phyloP scores from a whole-genome alignment of 2,888 invertebrate species.

The Tricholauxania praeusta region DNA sequence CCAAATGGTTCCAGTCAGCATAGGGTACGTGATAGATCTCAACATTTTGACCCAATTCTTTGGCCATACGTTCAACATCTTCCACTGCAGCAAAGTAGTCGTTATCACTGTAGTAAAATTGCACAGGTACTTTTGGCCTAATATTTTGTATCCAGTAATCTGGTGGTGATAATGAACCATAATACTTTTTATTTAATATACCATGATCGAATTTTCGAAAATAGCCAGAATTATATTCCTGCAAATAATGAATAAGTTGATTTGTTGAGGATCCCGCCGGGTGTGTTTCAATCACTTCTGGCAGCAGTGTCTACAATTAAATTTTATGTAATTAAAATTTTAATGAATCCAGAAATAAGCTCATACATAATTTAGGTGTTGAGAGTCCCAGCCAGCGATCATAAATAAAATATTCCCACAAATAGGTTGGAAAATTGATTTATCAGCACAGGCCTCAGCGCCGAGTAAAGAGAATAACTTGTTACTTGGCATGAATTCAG shows the following conservation, averaged over 20 bases:
- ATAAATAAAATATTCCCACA: slow-evolving; percentile 48
- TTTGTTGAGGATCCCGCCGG: slow-evolving; percentile 50
- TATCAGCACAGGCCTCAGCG: slow-evolving; percentile 64
- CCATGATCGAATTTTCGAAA: slow-evolving; percentile 49
- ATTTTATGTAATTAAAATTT: background rate
- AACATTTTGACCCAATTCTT: slow-evolving; percentile 35
- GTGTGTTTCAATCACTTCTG: slow-evolving; percentile 45
- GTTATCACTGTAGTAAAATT: slow-evolving; percentile 49
- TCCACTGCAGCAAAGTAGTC: slow-evolving; percentile 41
- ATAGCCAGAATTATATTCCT: slow-evolving; percentile 46
- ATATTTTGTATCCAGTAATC: slow-evolving; percentile 46
- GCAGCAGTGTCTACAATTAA: slow-evolving; percentile 40
- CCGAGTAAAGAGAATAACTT: slow-evolving; percentile 68
- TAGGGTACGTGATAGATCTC: slow-evolving; percentile 42
- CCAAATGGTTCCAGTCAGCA: slow-evolving; percentile 50
- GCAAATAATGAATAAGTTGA: slow-evolving; percentile 51
- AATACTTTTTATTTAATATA: slow-evolving; percentile 31
- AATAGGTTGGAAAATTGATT: slow-evolving; percentile 40
- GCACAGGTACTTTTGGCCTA: slow-evolving; percentile 36
- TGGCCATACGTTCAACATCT: slow-evolving; percentile 45
- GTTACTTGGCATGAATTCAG: slow-evolving; percentile 74
- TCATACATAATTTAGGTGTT: slow-evolving; percentile 50
- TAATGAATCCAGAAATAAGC: background rate
- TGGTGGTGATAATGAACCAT: slow-evolving; percentile 43
- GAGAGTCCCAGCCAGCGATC: slow-evolving; percentile 47